These are phyloP conservation scores for Microcebus griseorufus DNA, from an alignment of 2,113 vertebrate genomes.

Conservation along the genomic window DNA sequence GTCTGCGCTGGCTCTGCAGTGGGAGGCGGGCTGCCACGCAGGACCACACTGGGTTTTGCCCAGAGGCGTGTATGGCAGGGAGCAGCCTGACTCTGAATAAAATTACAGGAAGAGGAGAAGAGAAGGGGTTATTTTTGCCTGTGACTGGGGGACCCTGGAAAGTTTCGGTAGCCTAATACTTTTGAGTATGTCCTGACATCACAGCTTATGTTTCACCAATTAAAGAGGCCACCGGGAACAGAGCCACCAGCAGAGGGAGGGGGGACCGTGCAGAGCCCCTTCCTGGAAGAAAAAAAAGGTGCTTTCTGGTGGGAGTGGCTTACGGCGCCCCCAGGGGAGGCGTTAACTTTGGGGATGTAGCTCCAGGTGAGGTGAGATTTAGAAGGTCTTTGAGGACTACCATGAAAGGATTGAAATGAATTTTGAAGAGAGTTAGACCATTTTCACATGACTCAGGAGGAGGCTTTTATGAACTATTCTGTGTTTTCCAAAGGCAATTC, in stretches of 20 bases:
- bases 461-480: not conserved
- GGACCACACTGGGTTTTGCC: not conserved
- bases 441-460: not conserved
- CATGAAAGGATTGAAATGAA: not conserved
- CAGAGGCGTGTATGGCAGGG: not conserved
- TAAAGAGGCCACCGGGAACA: not conserved
- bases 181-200: not conserved
- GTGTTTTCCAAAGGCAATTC: not conserved
- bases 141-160: not conserved
- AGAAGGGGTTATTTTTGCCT: not conserved
- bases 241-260: not conserved
- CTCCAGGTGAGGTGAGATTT: not conserved
- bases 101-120: not conserved
- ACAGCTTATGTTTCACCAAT: not conserved
- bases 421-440: not conserved
- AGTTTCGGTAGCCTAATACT: not conserved
- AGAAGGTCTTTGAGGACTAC: not conserved
- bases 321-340: accelerated
- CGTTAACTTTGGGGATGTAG: accelerated
- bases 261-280: not conserved
- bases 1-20: accelerated
- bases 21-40: not conserved
- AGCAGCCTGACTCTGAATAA: not conserved
- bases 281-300: not conserved
- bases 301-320: not conserved